Conservation (phyloP, 2,113 vertebrate genomes). For the Elanus axillaris region DNA sequence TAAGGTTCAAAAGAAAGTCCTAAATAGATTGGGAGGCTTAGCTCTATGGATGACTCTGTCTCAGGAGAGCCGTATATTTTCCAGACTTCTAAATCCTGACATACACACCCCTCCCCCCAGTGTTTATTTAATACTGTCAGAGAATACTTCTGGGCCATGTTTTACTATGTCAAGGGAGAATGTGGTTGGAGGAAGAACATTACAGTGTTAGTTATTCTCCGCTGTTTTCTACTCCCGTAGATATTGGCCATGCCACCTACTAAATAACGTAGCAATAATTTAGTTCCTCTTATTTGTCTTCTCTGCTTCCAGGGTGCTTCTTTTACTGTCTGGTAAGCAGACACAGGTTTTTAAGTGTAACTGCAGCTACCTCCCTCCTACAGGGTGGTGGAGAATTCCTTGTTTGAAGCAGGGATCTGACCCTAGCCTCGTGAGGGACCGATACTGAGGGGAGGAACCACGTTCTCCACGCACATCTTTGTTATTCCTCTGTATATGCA, state of each 20-base stretch:
- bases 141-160: background rate
- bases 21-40: slow-evolving; percentile 36
- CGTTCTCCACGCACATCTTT: background rate
- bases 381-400: background rate
- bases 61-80: background rate
- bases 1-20: slow-evolving; percentile 16
- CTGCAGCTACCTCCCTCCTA: background rate
- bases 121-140: background rate
- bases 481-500: background rate
- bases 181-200: background rate
- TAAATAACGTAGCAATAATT: background rate
- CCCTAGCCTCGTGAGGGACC: rapidly evolving
- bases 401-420: background rate
- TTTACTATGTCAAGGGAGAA: background rate
- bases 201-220: rapidly evolving
- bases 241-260: background rate
- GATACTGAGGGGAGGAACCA: background rate
- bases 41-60: background rate
- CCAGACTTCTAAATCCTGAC: slow-evolving; percentile 1
- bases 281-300: background rate
- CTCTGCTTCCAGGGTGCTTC: background rate
- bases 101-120: background rate
- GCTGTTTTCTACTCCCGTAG: rapidly evolving
- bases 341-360: background rate
- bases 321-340: background rate